Percentiles rank a stretch among this genome's conserved stretches.
Conservation (phyloP, 2,888 invertebrate genomes). For the Epicampocera succincta region DNA sequence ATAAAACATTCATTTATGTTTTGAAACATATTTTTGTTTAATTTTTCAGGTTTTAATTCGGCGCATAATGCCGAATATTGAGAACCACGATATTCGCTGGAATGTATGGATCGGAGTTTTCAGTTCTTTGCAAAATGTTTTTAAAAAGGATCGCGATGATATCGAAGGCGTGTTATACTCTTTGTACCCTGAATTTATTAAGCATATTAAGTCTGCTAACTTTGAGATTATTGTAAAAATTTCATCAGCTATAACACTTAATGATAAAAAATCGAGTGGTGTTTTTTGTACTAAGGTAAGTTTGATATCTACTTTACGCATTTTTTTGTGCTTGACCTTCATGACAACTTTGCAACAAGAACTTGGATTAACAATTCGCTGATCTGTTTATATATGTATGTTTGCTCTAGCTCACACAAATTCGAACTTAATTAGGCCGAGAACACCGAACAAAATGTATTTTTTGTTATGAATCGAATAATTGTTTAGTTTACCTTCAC, state of each 20-base stretch:
- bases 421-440: no score
- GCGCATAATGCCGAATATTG: conserved; percentile 85
- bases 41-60: conserved; percentile 85
- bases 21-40: conserved; percentile 26
- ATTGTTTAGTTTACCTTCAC: no score
- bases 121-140: conserved; percentile 78
- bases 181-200: conserved; percentile 80
- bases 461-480: no score
- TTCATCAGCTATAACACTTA: conserved; percentile 77
- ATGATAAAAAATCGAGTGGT: conserved; percentile 79
- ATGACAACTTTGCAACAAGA: no score
- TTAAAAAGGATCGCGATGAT: conserved; percentile 81
- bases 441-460: no score
- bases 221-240: conserved; percentile 79
- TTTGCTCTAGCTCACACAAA: no score
- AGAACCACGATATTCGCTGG: conserved; percentile 78
- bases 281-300: conserved; percentile 81
- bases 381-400: no score
- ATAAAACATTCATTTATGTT: no score
- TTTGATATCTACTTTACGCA: conserved; percentile 35
- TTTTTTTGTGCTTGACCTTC: no score
- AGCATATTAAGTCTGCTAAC: conserved; percentile 78
- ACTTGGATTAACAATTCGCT: no score
- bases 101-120: conserved; percentile 80
- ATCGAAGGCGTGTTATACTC: conserved; percentile 78